phyloP scores from a whole-genome alignment of 1,140 invertebrate species.

The Atta colombica region DNA sequence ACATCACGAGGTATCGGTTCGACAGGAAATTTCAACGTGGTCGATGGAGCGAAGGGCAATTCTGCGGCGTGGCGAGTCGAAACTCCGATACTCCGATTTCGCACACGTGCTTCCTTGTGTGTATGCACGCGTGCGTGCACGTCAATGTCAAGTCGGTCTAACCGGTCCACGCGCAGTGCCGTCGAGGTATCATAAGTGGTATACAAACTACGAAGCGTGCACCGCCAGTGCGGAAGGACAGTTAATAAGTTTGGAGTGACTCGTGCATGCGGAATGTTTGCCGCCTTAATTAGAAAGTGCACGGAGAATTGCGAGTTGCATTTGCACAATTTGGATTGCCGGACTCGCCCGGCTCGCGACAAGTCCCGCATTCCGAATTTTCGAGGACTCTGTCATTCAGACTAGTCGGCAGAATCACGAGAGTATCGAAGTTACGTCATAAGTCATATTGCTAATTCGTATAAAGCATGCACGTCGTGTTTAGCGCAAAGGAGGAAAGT shows the following conservation, averaged over 20 bases:
- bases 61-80: conserved; percentile 23
- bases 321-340: neutral
- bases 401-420: conserved; percentile 14
- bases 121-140: conserved; percentile 24
- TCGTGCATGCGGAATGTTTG: conserved; percentile 50
- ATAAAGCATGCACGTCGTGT: neutral
- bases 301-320: neutral
- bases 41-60: conserved; percentile 49
- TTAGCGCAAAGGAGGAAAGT: neutral
- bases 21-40: conserved; percentile 53
- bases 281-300: conserved; percentile 66
- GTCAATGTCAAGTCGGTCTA: conserved; percentile 51
- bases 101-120: conserved; percentile 16
- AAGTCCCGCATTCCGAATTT: conserved; percentile 28
- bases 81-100: conserved; percentile 56
- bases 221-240: conserved; percentile 15
- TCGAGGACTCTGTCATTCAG: conserved; percentile 11
- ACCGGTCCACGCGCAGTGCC: conserved; percentile 31
- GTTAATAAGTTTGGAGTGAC: conserved; percentile 57
- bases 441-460: neutral
- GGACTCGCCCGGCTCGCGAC: neutral
- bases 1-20: conserved; percentile 23
- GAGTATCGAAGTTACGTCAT: neutral
- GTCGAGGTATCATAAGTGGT: conserved; percentile 41
- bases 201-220: conserved; percentile 57